phyloP scores from a whole-genome alignment of 2,888 invertebrate species.

The Sphaerophoria taeniata region DNA sequence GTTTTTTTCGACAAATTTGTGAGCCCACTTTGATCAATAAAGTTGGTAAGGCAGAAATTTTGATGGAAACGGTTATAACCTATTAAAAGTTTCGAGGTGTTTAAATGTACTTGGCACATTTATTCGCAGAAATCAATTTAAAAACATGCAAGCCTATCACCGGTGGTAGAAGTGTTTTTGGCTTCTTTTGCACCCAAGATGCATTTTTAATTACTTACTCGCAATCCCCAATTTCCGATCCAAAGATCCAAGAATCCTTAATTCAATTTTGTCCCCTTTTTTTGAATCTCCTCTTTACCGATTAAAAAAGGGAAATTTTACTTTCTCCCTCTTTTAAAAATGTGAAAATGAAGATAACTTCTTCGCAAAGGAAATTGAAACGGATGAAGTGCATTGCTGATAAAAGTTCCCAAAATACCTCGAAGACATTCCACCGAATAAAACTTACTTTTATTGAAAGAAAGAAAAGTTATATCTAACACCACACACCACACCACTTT shows the following conservation, averaged over 20 bases:
- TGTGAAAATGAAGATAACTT: slow-evolving; percentile 15
- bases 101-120: no score
- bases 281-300: slow-evolving; percentile 11
- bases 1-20: neutral
- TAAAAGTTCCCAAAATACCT: slow-evolving; percentile 39
- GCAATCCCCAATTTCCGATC: neutral
- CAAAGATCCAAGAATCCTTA: slow-evolving; percentile 10
- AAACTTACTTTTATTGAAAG: slow-evolving; percentile 21
- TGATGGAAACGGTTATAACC: neutral
- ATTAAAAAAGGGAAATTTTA: neutral
- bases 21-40: neutral
- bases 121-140: no score
- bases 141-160: no score
- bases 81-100: no score
- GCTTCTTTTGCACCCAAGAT: neutral
- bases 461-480: slow-evolving; percentile 6
- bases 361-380: slow-evolving; percentile 29
- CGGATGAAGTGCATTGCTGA: slow-evolving; percentile 30
- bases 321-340: neutral
- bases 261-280: slow-evolving; percentile 26
- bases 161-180: no score
- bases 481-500: neutral
- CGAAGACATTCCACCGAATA: slow-evolving; percentile 8
- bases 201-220: neutral
- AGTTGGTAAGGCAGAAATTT: neutral